A percentile compares a stretch with the other conserved stretches of the same genome.
These are phyloP conservation scores for Saimiri boliviensis DNA, from an alignment of 2,113 vertebrate genomes.

Conservation along the genomic window DNA sequence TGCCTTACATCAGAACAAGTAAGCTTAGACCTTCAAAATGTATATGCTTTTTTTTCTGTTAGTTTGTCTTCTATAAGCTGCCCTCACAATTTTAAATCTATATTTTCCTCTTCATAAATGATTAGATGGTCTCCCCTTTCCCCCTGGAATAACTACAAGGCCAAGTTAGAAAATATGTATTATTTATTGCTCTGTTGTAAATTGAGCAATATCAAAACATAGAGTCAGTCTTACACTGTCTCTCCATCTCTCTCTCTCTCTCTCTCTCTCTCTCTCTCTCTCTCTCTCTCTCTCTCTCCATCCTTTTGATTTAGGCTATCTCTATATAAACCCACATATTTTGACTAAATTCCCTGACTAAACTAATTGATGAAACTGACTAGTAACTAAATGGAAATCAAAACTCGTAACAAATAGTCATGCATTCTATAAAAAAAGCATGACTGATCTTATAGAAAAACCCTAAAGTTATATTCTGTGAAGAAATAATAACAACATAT, in stretches of 20 bases:
- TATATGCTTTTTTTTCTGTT: background rate
- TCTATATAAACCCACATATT: background rate
- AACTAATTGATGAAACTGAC: background rate
- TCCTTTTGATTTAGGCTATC: background rate
- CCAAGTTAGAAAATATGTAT: constrained; percentile 36
- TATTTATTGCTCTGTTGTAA: constrained; percentile 51
- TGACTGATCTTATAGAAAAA: background rate
- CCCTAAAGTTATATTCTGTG: background rate
- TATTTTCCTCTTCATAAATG: constrained; percentile 45
- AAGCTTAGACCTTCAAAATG: background rate
- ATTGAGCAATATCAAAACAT: background rate
- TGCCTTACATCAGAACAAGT: background rate
- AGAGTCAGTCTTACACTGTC: background rate
- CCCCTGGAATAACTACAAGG: background rate
- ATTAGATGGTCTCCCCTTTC: background rate
- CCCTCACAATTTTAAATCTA: constrained; percentile 1
- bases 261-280: too few species aligned
- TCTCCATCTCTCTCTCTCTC: background rate
- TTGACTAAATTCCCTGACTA: background rate
- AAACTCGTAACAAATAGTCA: background rate
- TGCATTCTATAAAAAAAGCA: background rate
- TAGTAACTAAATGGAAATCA: background rate
- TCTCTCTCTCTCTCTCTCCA: background rate
- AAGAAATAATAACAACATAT: background rate
- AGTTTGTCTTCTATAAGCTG: background rate